phyloP scores from a whole-genome alignment of 1,140 invertebrate genomes.

The Trichogramma pretiosum region DNA sequence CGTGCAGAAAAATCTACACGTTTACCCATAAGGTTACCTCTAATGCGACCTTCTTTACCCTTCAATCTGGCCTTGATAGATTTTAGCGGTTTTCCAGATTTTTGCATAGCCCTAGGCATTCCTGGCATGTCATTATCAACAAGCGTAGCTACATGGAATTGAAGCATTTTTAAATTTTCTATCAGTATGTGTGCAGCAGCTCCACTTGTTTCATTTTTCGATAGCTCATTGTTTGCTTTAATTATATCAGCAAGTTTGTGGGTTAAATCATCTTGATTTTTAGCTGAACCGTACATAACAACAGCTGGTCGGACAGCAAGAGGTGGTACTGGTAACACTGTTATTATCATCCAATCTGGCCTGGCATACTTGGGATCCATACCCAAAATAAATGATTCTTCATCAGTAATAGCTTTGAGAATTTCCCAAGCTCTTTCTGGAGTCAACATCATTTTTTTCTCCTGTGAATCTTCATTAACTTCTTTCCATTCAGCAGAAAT shows the following conservation, averaged over 20 bases:
- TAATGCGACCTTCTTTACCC: constrained; percentile 94
- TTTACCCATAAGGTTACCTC: constrained; percentile 99
- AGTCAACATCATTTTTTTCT: constrained; percentile 85
- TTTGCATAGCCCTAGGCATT: constrained; percentile 94
- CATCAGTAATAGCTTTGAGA: constrained; percentile 93
- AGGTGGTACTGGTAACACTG: constrained; percentile 94
- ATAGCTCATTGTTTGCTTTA: constrained; percentile 95
- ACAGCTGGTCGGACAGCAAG: constrained; percentile 89
- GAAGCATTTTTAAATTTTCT: constrained; percentile 96
- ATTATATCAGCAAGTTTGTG: constrained; percentile 99
- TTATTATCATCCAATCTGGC: constrained; percentile 99
- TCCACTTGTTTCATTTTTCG: constrained; percentile 90
- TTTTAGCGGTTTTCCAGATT: constrained; percentile 96
- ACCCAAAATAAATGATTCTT: constrained; percentile 91
- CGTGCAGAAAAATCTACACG: constrained; percentile 99
- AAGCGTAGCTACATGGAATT: constrained; percentile 97
- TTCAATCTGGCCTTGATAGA: constrained; percentile 87
- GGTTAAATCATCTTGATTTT: constrained; percentile 98
- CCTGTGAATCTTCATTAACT: constrained; percentile 95
- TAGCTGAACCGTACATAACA: constrained; percentile 98
- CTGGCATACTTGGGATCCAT: constrained; percentile 93
- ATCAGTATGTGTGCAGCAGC: constrained; percentile 93
- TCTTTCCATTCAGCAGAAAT: constrained; percentile 96
- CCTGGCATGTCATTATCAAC: constrained; percentile 99
- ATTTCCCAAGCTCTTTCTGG: constrained; percentile 96